Conservation (phyloP, 2,888 invertebrate genomes). For the Pollenia labialis region DNA sequence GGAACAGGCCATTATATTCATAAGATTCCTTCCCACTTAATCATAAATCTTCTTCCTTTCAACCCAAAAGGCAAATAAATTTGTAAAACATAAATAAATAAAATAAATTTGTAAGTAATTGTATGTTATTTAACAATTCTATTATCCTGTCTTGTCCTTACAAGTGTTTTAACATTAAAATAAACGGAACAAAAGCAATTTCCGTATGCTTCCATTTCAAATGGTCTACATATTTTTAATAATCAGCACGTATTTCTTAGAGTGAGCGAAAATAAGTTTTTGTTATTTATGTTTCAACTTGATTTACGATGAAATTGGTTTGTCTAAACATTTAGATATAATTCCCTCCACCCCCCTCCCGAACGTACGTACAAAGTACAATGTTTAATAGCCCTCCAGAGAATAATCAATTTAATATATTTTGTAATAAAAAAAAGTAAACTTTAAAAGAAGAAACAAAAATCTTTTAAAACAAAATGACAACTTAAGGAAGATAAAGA, state of each 20-base stretch:
- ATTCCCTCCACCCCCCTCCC: not conserved
- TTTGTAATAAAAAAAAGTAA: conserved; percentile 5
- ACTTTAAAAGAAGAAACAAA: not conserved
- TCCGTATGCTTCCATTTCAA: no score
- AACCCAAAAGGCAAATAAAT: no score
- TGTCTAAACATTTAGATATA: conserved; percentile 1
- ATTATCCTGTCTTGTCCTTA: no score
- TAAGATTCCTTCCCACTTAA: no score
- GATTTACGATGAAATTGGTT: conserved; percentile 22
- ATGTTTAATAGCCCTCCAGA: conserved; percentile 55
- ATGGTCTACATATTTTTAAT: no score
- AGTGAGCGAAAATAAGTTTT: not conserved
- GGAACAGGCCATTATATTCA: no score
- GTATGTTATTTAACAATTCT: no score
- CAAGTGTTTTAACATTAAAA: no score
- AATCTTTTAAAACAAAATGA: not conserved
- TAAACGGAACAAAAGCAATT: no score
- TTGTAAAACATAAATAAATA: no score
- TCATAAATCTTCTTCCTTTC: no score
- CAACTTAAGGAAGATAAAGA: conserved; percentile 4
- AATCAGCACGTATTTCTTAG: not conserved
- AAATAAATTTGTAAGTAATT: no score
- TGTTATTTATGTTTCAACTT: conserved; percentile 32
- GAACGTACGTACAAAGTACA: not conserved
- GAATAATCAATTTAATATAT: conserved; percentile 54